Percentiles rank a stretch among this genome's conserved stretches.
Conservation (phyloP, 2,113 vertebrate species). For the Microtus oregoni region DNA sequence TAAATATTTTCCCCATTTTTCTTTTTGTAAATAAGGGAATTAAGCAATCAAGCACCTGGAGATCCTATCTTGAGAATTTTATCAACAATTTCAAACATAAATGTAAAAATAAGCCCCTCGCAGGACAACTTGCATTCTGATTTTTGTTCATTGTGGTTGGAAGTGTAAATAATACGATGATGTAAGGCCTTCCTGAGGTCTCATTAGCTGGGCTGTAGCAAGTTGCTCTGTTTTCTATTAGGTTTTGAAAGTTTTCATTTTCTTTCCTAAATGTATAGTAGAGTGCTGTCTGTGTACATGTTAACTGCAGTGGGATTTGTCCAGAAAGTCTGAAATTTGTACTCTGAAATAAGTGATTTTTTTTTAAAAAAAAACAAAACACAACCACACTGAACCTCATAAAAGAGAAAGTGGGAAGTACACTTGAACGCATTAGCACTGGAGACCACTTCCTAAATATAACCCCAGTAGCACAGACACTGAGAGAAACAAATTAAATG, state of each 20-base stretch:
- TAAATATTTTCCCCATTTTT: conserved; percentile 61
- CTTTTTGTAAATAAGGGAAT: conserved; percentile 85
- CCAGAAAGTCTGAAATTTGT: conserved; percentile 88
- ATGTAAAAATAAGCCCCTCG: conserved; percentile 78
- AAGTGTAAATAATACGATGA: conserved; percentile 86
- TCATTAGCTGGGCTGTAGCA: conserved; percentile 79
- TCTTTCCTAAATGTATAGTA: conserved; percentile 84
- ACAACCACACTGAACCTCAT: too few relatives aligned
- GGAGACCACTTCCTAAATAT: too few relatives aligned
- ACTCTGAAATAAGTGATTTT: conserved; percentile 89
- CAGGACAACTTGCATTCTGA: conserved; percentile 74
- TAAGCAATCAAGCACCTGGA: conserved; percentile 79
- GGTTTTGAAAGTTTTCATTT: conserved; percentile 78
- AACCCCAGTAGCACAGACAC: too few relatives aligned
- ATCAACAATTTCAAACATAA: conserved; percentile 78
- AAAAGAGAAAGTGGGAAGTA: too few relatives aligned
- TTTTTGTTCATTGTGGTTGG: conserved; percentile 79
- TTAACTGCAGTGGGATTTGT: conserved; percentile 87
- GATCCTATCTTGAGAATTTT: conserved; percentile 83
- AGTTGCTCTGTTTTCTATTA: conserved; percentile 85
- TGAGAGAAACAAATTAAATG: too few relatives aligned
- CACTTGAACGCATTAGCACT: too few relatives aligned
- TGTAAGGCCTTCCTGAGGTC: conserved; percentile 79
- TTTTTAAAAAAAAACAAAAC: too few relatives aligned
- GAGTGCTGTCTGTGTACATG: conserved; percentile 81